These are phyloP conservation scores for Epsilonema sp. DNA, from an alignment of 2,888 invertebrate species.

Conservation along the genomic window DNA sequence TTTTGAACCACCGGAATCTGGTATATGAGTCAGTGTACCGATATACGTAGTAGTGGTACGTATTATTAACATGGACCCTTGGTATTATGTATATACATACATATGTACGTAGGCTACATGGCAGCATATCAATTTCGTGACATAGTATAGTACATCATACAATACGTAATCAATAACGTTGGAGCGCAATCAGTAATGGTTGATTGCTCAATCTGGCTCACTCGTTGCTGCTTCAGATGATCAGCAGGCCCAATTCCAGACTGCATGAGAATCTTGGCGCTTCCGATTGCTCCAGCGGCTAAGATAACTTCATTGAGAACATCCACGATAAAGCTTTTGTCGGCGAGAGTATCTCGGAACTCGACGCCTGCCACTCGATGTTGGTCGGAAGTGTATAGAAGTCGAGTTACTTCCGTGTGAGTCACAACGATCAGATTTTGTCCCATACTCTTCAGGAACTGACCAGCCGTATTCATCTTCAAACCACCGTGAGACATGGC, in stretches of 20 bases:
- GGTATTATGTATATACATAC: too few relatives aligned
- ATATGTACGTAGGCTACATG: too few relatives aligned
- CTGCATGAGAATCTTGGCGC: constrained; percentile 10
- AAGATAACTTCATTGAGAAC: constrained; percentile 6
- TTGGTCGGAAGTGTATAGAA: constrained; percentile 2
- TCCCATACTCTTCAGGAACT: constrained; percentile 3
- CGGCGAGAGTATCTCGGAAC: constrained; percentile 5
- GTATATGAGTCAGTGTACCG: too few relatives aligned
- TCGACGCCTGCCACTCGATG: constrained; percentile 5
- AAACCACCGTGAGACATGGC: constrained; percentile 9
- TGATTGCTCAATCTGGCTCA: too few relatives aligned
- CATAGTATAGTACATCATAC: too few relatives aligned
- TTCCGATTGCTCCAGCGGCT: constrained; percentile 8
- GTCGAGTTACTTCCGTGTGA: constrained; percentile 3
- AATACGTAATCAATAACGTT: too few relatives aligned
- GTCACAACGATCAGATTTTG: constrained; percentile 6
- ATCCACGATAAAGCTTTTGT: background rate
- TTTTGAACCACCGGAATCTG: constrained; percentile 56
- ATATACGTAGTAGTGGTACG: too few relatives aligned
- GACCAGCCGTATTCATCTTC: constrained; percentile 9
- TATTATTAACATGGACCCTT: too few relatives aligned
- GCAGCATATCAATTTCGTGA: too few relatives aligned
- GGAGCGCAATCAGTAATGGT: too few relatives aligned
- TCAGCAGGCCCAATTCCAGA: constrained; percentile 11
- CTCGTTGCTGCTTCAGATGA: constrained; percentile 1